Percentiles rank a stretch among this genome's conserved stretches.
These are phyloP conservation scores for Phalacrocorax carbo DNA, from an alignment of 2,113 vertebrate species.

Conservation along the genomic window DNA sequence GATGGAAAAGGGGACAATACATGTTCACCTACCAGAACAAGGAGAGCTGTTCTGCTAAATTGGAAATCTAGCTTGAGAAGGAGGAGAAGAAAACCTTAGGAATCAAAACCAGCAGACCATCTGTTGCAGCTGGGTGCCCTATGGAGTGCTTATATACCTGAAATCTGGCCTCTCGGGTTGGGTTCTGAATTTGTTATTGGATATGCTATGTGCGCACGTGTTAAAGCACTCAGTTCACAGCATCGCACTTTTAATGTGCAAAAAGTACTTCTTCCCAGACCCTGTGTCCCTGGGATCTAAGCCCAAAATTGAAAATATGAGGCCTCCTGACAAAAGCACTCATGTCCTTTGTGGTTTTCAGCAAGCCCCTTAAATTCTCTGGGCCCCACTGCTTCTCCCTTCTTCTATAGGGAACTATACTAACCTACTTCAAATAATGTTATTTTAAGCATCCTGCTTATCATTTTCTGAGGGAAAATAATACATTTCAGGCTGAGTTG, in stretches of 20 bases:
- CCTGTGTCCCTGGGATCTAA: background rate
- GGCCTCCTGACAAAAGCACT: background rate
- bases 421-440: background rate
- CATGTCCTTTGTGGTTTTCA: background rate
- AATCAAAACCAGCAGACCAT: background rate
- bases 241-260: background rate
- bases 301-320: background rate
- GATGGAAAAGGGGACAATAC: conserved; percentile 47
- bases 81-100: background rate
- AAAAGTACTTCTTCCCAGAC: background rate
- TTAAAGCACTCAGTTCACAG: background rate
- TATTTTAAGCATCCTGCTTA: conserved; percentile 25
- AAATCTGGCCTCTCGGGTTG: background rate
- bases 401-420: background rate
- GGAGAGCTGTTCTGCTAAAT: conserved; percentile 25
- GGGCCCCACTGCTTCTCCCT: background rate
- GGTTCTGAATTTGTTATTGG: background rate
- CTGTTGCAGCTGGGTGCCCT: background rate
- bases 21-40: background rate
- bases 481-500: background rate
- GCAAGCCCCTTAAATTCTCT: background rate
- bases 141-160: background rate
- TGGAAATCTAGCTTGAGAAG: background rate
- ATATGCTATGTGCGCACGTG: background rate
- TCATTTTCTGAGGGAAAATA: background rate